Percentiles rank a stretch among this genome's conserved stretches.
Evolutionary conservation across 1,140 invertebrate species (phyloP).

Genomic region (Lepeophtheirus salmonis): DNA sequence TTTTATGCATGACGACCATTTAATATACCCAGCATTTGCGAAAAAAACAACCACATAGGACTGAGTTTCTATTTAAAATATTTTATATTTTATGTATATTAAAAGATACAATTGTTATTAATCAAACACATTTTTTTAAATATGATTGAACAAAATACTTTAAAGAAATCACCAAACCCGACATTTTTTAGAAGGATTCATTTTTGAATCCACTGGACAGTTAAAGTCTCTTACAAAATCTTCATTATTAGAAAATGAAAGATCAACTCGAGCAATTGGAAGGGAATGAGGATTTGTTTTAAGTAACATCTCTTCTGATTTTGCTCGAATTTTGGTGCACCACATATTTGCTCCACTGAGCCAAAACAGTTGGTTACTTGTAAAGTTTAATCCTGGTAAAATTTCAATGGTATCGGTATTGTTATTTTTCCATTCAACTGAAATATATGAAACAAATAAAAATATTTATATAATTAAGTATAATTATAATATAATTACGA

Average conservation of each 20-base stretch:
- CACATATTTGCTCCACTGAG: constrained; percentile 44
- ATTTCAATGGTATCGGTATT: constrained; percentile 18
- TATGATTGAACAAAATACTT: no score
- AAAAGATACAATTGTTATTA: no score
- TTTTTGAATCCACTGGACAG: constrained; percentile 29
- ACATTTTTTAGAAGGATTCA: constrained; percentile 37
- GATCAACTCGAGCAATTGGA: constrained; percentile 20
- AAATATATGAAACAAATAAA: background rate
- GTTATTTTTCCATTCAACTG: background rate
- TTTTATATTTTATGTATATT: no score
- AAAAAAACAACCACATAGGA: no score
- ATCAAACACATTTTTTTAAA: no score
- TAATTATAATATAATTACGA: constrained; percentile 5
- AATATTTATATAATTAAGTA: no score
- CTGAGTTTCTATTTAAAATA: no score
- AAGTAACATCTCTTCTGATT: background rate
- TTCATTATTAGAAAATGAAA: constrained; percentile 34
- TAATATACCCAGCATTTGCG: no score
- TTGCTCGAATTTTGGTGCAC: constrained; percentile 33
- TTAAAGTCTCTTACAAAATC: constrained; percentile 35
- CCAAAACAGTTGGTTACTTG: constrained; percentile 54
- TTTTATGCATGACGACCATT: no score
- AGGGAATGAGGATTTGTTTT: background rate
- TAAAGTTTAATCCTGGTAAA: constrained; percentile 30
- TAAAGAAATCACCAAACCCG: constrained; percentile 35